phyloP scores from a whole-genome alignment of 2,888 invertebrate genomes.

The Trissonchulus latispiculum region DNA sequence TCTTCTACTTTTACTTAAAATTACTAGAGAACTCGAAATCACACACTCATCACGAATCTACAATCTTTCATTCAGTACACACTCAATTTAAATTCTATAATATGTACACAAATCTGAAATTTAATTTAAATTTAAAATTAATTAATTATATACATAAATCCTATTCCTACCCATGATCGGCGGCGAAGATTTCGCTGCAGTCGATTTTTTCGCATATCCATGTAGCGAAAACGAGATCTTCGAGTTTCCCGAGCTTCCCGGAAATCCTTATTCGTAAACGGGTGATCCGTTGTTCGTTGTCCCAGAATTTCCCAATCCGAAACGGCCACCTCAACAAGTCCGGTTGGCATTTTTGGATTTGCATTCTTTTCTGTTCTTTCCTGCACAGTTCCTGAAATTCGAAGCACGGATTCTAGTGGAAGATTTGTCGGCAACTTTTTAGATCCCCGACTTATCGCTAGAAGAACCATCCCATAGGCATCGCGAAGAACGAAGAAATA shows the following conservation, averaged over 20 bases:
- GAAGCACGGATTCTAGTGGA: constrained; percentile 44
- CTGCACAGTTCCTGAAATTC: constrained; percentile 44
- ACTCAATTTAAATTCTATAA: too few relatives aligned
- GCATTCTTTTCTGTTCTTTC: constrained; percentile 43
- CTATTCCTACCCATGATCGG: too few relatives aligned
- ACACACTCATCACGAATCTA: too few relatives aligned
- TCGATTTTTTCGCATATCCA: constrained; percentile 65
- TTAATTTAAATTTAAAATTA: too few relatives aligned
- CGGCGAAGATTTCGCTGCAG: constrained; percentile 74
- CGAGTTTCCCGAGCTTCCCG: constrained; percentile 55
- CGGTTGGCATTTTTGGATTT: constrained; percentile 52
- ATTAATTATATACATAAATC: too few relatives aligned
- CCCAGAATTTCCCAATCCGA: constrained; percentile 57
- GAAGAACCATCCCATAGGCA: constrained; percentile 73
- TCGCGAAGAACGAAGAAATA: constrained; percentile 63
- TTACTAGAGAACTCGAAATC: too few relatives aligned
- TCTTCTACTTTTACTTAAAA: too few relatives aligned
- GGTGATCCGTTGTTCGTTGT: not conserved
- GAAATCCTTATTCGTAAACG: not conserved
- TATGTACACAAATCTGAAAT: too few relatives aligned
- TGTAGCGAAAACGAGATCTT: constrained; percentile 65
- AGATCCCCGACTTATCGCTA: constrained; percentile 55
- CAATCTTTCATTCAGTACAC: too few relatives aligned
- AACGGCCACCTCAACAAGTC: constrained; percentile 70
- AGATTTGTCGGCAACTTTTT: constrained; percentile 20